Evolutionary conservation across 2,797 vertebrate genomes (phyloP).

Genomic region (Danio kyathit): DNA sequence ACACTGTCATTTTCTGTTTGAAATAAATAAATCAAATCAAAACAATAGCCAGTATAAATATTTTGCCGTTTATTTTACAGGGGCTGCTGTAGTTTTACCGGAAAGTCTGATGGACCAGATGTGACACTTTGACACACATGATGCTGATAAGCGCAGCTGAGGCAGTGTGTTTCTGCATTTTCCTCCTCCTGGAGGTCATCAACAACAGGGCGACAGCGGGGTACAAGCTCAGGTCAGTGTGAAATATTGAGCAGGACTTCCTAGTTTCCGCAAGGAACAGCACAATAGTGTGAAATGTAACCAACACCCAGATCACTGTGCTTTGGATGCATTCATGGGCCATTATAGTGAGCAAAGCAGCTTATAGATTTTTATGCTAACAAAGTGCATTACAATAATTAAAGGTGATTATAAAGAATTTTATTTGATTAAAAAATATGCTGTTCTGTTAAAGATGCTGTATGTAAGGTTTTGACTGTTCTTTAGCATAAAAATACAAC

Average conservation of each 20-base stretch:
- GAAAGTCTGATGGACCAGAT: conserved; percentile 17
- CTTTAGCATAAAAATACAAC: too few relatives aligned
- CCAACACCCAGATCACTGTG: conserved; percentile 34
- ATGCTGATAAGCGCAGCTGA: conserved; percentile 20
- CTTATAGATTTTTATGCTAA: not conserved
- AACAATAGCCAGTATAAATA: too few relatives aligned
- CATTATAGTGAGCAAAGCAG: conserved; percentile 23
- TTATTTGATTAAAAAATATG: not conserved
- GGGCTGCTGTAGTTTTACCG: not conserved
- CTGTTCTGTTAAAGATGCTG: not conserved
- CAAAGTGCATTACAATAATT: not conserved
- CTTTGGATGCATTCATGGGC: conserved; percentile 12
- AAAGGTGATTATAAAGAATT: not conserved
- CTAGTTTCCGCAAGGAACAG: conserved; percentile 20
- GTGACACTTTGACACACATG: conserved; percentile 14
- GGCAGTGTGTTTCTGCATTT: conserved; percentile 17
- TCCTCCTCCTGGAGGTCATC: conserved; percentile 34
- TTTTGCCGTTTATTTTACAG: too few relatives aligned
- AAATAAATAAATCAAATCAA: too few relatives aligned
- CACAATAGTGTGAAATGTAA: conserved; percentile 57
- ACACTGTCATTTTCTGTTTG: too few relatives aligned
- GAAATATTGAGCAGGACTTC: conserved; percentile 51
- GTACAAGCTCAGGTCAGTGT: conserved; percentile 27
- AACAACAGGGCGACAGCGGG: not conserved
- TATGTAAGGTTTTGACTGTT: too few relatives aligned